Base-by-base conservation (phyloP, 2,888 invertebrate genomes). In the Xestoiulus laeticollis region DNA sequence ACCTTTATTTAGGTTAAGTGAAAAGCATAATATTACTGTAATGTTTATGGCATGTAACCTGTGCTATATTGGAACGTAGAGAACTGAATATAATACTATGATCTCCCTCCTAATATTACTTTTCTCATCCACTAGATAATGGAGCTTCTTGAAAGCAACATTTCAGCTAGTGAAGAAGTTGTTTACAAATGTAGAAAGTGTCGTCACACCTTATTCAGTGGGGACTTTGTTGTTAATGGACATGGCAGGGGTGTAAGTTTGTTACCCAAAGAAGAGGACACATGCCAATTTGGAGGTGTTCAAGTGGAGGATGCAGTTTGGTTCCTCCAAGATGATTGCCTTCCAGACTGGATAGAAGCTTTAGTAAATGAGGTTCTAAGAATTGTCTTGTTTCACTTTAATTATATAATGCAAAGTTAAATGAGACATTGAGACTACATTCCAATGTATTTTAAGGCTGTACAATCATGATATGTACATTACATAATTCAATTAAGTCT, bases 281-380 rank as follows among this genome's bases (percentile, higher is more conserved):
- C n/a, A 88, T 22, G 78, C 14, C 44, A 85, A n/a, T 12, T 43
- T 26, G 85, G 44, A 33, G 44, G 85, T 4, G 6, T 38, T 38
- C 26, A 14, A 16, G 38, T 78, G 12, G 26, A 48, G 38, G 48
- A 88, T 4, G 86, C 88, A 38, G 89, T 90, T 26, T 89, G 87
- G 87, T 90, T 88, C 86, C 22, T 90, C 1, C 88, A 82, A 43
- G 90, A 90, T 59, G 88, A 89, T 10, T 44, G n/a, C 26, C 33
- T 90, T 26, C 87, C 85, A 1, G 87, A 85, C 30, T 90, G 90
- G 90, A 86, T 89, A 19, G 88, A 86, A 86, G 43, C 68, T n/a
- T 89, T 89, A 88, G 87, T 90, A 12, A 88, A 89, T 88, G 85
- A 59, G 16, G 88, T 86, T 26, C n/a, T 30, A 14, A 26, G 14